These are phyloP conservation scores for Acrocera orbiculus DNA, from an alignment of 2,888 invertebrate species.

Conservation along the genomic window DNA sequence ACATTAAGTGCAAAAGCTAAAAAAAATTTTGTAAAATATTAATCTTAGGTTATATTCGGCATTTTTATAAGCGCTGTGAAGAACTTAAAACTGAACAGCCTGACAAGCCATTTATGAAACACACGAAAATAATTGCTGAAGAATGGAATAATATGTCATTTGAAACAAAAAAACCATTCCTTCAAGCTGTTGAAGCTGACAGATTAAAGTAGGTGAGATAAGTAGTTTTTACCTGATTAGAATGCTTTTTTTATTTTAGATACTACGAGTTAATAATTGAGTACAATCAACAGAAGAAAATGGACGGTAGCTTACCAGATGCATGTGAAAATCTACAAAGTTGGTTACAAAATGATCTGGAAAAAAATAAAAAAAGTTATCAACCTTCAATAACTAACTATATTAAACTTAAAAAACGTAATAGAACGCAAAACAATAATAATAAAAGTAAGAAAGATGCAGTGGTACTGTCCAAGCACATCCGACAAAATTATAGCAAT, in stretches of 20 bases:
- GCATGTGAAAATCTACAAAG: slow-evolving; percentile 19
- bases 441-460: no score
- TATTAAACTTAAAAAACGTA: background rate
- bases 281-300: slow-evolving; percentile 5
- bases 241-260: slow-evolving; percentile 1
- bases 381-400: slow-evolving; percentile 12
- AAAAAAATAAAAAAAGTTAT: slow-evolving; percentile 6
- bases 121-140: slow-evolving; percentile 76
- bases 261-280: slow-evolving; percentile 7
- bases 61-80: slow-evolving; percentile 74
- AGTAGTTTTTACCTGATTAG: background rate
- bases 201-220: slow-evolving; percentile 49
- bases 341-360: slow-evolving; percentile 18
- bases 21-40: background rate
- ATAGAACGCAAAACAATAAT: no score
- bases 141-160: slow-evolving; percentile 78
- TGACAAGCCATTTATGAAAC: slow-evolving; percentile 68
- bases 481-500: no score
- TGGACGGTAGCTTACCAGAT: no score
- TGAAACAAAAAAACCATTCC: slow-evolving; percentile 71
- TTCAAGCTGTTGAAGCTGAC: slow-evolving; percentile 84
- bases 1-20: background rate
- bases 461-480: no score
- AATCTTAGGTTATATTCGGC: slow-evolving; percentile 52
- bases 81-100: slow-evolving; percentile 65